These are phyloP conservation scores for Drosophila rhopaloa DNA, from an alignment of 1,140 invertebrate genomes.

Conservation along the genomic window DNA sequence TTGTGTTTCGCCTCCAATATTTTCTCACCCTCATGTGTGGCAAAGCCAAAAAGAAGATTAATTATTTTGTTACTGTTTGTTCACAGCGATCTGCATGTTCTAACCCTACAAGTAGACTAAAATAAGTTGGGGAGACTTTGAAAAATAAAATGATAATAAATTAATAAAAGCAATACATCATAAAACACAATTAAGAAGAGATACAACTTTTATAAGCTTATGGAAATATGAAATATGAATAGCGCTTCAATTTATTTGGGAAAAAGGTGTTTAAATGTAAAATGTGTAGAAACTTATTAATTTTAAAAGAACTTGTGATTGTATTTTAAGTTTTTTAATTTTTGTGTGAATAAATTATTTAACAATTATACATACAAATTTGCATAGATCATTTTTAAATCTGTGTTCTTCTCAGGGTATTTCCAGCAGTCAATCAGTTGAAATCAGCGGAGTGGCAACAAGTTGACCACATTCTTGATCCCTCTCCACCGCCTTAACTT, in stretches of 20 bases:
- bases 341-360: too few species aligned
- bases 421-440: neutral
- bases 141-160: too few species aligned
- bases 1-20: neutral
- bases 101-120: neutral
- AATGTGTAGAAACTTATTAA: too few species aligned
- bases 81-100: constrained; percentile 8
- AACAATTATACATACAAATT: too few species aligned
- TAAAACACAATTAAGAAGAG: too few species aligned
- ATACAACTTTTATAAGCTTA: too few species aligned
- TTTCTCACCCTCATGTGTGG: constrained; percentile 19
- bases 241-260: too few species aligned
- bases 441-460: constrained; percentile 22
- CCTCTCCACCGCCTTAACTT: neutral
- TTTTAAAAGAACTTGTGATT: too few species aligned
- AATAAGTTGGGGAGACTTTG: neutral
- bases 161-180: neutral
- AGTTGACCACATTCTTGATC: constrained; percentile 36
- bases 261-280: too few species aligned
- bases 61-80: constrained; percentile 49
- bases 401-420: neutral
- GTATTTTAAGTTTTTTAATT: too few species aligned
- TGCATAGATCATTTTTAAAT: too few species aligned
- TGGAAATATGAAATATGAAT: too few species aligned
- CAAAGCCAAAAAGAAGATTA: constrained; percentile 56